These are phyloP conservation scores for Sparidentex hasta DNA, from an alignment of 2,797 vertebrate species.

Conservation along the genomic window DNA sequence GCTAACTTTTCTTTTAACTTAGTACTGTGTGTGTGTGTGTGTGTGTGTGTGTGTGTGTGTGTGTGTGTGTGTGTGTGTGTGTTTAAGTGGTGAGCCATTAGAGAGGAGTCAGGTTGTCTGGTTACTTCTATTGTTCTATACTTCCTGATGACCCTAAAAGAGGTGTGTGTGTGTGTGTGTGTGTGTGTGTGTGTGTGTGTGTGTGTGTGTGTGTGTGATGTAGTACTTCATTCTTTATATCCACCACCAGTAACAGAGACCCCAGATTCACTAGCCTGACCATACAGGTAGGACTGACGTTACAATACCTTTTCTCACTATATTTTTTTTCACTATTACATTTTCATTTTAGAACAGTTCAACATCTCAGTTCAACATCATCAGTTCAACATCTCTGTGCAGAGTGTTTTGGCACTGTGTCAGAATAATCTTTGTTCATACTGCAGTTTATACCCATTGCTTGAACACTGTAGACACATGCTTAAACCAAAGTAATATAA, in stretches of 20 bases:
- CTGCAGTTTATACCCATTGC: too few species aligned
- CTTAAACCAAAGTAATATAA: too few species aligned
- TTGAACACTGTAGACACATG: too few species aligned
- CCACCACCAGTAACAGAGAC: not conserved
- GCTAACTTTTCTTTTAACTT: not conserved
- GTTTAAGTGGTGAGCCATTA: conserved; percentile 53
- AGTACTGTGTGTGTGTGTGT: not conserved
- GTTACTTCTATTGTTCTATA: conserved; percentile 53
- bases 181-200: conserved; percentile 11
- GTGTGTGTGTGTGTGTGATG: conserved; percentile 17
- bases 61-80: conserved; percentile 15
- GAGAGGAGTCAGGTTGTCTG: conserved; percentile 60
- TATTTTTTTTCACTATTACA: too few species aligned
- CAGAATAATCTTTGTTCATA: too few species aligned
- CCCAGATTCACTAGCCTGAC: not conserved
- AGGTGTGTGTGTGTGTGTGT: conserved; percentile 11
- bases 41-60: conserved; percentile 17
- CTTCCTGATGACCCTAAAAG: conserved; percentile 44
- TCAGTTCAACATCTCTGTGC: too few species aligned
- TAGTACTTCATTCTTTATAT: conserved; percentile 1
- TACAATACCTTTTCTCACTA: too few species aligned
- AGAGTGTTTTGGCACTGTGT: too few species aligned
- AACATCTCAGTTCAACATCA: too few species aligned
- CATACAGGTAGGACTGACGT: not conserved
- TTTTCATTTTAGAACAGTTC: too few species aligned